Conservation (phyloP, 2,888 invertebrate species). For the Metalampra italica region DNA sequence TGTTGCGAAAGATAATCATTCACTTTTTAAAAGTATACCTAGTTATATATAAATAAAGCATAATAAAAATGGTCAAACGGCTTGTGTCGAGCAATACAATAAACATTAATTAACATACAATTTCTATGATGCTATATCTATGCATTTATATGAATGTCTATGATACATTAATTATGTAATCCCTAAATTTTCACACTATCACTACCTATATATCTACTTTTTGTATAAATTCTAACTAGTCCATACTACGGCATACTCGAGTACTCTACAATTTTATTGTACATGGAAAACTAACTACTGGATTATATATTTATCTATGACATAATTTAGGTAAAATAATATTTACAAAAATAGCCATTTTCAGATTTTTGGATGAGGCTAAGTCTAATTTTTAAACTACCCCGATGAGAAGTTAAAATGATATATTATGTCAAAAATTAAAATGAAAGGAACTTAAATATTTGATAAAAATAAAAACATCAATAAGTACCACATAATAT, state of each 20-base stretch:
- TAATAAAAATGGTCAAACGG: background rate
- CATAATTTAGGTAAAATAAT: slow-evolving; percentile 74
- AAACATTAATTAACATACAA: slow-evolving; percentile 21
- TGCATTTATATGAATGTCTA: slow-evolving; percentile 40
- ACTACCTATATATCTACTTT: slow-evolving; percentile 58
- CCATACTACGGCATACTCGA: slow-evolving; percentile 59
- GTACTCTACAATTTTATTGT: slow-evolving; percentile 75
- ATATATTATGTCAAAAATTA: background rate
- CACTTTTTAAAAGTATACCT: background rate
- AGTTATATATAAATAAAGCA: background rate
- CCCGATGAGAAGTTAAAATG: slow-evolving; percentile 7
- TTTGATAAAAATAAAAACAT: slow-evolving; percentile 5
- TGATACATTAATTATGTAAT: slow-evolving; percentile 59
- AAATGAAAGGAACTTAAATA: slow-evolving; percentile 9
- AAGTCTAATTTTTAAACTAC: slow-evolving; percentile 24
- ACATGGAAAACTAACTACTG: slow-evolving; percentile 75
- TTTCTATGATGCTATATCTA: slow-evolving; percentile 19
- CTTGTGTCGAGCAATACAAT: slow-evolving; percentile 5
- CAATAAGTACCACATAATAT: slow-evolving; percentile 3
- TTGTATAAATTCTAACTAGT: slow-evolving; percentile 74
- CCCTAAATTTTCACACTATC: slow-evolving; percentile 60
- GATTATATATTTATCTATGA: slow-evolving; percentile 68
- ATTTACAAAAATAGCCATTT: slow-evolving; percentile 76
- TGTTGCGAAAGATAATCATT: too few species aligned
- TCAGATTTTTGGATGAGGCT: slow-evolving; percentile 53